Percentiles rank a stretch among this genome's conserved stretches.
phyloP scores from a whole-genome alignment of 2,113 vertebrate species.

The Acinonyx jubatus region DNA sequence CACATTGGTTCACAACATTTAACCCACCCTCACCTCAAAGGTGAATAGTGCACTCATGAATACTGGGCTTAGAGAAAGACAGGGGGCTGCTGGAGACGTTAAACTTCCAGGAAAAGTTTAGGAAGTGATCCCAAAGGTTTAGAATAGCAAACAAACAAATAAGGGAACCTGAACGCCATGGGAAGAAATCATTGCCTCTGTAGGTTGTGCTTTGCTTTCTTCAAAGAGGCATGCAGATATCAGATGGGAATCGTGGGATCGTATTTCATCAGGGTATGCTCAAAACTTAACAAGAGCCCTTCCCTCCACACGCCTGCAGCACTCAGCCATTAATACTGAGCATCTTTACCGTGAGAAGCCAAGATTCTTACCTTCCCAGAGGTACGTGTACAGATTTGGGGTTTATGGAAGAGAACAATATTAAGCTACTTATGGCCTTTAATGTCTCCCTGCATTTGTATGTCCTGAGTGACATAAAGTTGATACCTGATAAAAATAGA shows the following conservation, averaged over 20 bases:
- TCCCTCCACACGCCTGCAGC: background rate
- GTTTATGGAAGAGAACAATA: background rate
- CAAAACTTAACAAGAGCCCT: background rate
- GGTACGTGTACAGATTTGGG: background rate
- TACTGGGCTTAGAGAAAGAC: background rate
- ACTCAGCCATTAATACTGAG: background rate
- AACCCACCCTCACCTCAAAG: background rate
- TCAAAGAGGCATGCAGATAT: background rate
- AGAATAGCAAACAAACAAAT: background rate
- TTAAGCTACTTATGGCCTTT: background rate
- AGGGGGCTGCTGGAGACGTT: background rate
- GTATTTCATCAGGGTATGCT: background rate
- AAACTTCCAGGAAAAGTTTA: background rate
- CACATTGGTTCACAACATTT: background rate
- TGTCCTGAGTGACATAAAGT: background rate
- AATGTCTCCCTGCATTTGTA: background rate
- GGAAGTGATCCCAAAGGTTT: background rate
- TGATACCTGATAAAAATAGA: background rate
- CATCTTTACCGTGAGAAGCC: background rate
- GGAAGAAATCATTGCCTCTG: background rate
- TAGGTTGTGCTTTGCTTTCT: background rate
- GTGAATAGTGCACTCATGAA: background rate
- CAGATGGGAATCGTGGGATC: background rate
- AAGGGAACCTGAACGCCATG: background rate
- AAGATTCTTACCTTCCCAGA: background rate